phyloP scores from a whole-genome alignment of 2,888 invertebrate genomes.

The Rugalucina vietnamica region DNA sequence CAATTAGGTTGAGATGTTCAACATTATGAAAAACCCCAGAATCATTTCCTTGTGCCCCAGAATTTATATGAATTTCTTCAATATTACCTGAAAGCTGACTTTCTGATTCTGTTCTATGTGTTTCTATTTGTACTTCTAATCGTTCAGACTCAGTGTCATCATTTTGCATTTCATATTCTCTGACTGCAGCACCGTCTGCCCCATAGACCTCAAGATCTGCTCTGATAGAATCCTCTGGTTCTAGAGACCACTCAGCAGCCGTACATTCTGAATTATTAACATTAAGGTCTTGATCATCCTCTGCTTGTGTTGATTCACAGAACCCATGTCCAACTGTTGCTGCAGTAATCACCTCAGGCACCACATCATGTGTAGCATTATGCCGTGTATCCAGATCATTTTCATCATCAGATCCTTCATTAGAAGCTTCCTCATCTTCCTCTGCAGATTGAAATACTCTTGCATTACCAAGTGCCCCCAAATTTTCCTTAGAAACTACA shows the following conservation, averaged over 20 bases:
- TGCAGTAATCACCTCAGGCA: neutral
- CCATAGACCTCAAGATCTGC: conserved; percentile 1
- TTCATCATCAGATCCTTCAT: neutral
- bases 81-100: conserved; percentile 11
- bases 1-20: neutral
- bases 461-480: too few relatives aligned
- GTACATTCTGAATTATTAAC: conserved; percentile 17
- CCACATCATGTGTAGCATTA: neutral
- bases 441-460: too few relatives aligned
- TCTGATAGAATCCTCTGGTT: conserved; percentile 38
- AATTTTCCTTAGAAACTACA: too few relatives aligned
- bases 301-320: conserved; percentile 25
- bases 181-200: conserved; percentile 11
- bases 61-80: neutral
- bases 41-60: neutral
- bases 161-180: neutral
- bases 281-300: conserved; percentile 55
- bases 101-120: conserved; percentile 43
- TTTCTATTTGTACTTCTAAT: neutral
- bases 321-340: neutral
- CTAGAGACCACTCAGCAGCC: conserved; percentile 49
- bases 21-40: neutral
- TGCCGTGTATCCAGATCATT: neutral
- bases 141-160: neutral
- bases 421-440: too few relatives aligned